Conservation (phyloP, 2,113 vertebrate genomes). For the Urocitellus parryii region DNA sequence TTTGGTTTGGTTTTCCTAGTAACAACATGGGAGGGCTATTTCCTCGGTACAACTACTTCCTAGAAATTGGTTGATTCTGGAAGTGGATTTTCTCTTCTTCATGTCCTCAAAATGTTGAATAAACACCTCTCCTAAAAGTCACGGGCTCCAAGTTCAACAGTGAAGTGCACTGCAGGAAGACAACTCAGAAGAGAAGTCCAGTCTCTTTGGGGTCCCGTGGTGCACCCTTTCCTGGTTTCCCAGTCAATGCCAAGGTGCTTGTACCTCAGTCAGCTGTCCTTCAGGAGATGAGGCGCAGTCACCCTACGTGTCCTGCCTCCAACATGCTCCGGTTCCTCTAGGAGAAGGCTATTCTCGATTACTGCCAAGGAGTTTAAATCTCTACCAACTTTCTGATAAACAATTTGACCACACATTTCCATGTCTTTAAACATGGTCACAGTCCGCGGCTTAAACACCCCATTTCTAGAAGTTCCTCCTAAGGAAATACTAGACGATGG, state of each 20-base stretch:
- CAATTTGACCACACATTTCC: background rate
- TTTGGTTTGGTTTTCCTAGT: background rate
- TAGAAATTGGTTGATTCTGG: background rate
- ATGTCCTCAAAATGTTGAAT: background rate
- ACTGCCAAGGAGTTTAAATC: background rate
- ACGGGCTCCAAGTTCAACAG: background rate
- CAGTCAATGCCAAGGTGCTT: background rate
- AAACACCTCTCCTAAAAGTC: background rate
- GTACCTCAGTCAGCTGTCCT: background rate
- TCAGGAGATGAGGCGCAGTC: background rate
- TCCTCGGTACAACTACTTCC: background rate
- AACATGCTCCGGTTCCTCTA: background rate
- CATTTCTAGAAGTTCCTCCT: constrained; percentile 32
- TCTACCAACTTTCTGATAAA: background rate
- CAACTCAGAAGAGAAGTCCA: background rate
- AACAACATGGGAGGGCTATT: background rate
- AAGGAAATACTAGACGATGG: constrained; percentile 59
- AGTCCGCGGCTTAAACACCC: constrained; percentile 5
- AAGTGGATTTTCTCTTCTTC: background rate
- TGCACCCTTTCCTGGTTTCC: rapidly evolving
- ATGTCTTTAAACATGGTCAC: background rate
- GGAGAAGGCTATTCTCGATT: background rate
- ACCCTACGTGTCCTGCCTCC: background rate
- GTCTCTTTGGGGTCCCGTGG: rapidly evolving
- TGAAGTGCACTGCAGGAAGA: background rate